Base-by-base conservation (phyloP, 2,888 invertebrate genomes). In the Neocrepidodera transversa region DNA sequence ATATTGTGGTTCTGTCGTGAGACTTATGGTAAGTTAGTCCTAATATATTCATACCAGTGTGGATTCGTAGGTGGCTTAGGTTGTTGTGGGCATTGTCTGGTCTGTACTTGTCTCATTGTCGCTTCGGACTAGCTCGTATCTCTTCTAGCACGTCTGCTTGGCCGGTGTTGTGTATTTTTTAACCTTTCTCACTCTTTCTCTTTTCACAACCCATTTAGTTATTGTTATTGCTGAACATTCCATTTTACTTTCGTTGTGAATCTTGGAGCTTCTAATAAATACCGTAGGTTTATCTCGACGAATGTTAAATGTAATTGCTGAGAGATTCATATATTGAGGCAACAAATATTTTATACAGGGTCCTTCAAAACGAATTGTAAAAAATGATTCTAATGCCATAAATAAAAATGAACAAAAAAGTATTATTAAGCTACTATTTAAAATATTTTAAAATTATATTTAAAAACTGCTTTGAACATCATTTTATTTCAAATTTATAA, bases 41-140 rank as follows among this genome's bases (percentile, higher is more conserved):
- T 76, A 77, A 77, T 76, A 76, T 77, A 77, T 77, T 77, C 76
- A 77, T 76, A 76, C 75, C 69, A 71, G 73, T n/a, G n/a, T 65
- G 50, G 53, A 53, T 49, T 72, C 71, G 70, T 71, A 73, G 71
- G 72, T 72, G 74, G 68, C 62, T 64, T 59, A 49, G 60, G 60
- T 66, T 66, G 68, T 69, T 66, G 70, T 71, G 70, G 68, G 69
- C 64, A 71, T 70, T 71, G 70, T 70, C 68, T 71, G 64, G 66
- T 63, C 64, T 63, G 65, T 68, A 64, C 67, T 69, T 71, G 71
- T 71, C 71, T 66, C 65, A 67, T 69, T 71, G 72, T 70, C 70
- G 69, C 68, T 60, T 62, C 63, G 62, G 65, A 67, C 70, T 59
- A 65, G 68, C 63, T 72, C 70, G 70, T 71, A 71, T 69, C 70